phyloP scores from a whole-genome alignment of 2,888 invertebrate genomes.

The Stegana nigrithorax region DNA sequence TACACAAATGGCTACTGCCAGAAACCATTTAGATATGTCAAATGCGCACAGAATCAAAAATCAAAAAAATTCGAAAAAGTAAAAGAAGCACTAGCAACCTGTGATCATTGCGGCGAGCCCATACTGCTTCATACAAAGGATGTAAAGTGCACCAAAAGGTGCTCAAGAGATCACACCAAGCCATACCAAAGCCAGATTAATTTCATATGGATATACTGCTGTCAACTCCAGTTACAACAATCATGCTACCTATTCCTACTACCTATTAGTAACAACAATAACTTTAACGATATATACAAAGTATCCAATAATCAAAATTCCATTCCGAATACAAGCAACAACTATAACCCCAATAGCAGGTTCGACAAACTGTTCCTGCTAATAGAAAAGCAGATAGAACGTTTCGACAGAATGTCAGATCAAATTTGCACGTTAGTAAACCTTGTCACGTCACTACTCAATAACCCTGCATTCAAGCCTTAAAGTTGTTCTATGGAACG shows the following conservation, averaged over 20 bases:
- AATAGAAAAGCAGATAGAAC: too few species aligned
- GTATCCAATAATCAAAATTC: neutral
- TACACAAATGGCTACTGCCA: neutral
- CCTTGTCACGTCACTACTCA: neutral
- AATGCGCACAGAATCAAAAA: neutral
- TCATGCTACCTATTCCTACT: neutral
- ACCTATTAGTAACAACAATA: neutral
- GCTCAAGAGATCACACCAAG: neutral
- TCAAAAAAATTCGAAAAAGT: neutral
- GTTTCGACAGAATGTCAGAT: too few species aligned
- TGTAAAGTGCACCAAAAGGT: neutral
- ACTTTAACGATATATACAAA: too few species aligned
- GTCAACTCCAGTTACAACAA: neutral
- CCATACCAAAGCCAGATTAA: too few species aligned
- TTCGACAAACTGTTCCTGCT: too few species aligned
- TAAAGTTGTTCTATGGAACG: neutral
- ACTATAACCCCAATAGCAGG: too few species aligned
- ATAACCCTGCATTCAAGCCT: neutral
- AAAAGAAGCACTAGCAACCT: neutral
- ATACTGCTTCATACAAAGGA: neutral
- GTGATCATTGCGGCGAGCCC: neutral
- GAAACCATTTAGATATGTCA: neutral
- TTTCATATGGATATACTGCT: too few species aligned
- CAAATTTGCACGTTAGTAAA: neutral
- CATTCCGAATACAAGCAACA: neutral